These are phyloP conservation scores for Cirrhinus molitorella DNA, from an alignment of 2,797 vertebrate species.

Conservation along the genomic window DNA sequence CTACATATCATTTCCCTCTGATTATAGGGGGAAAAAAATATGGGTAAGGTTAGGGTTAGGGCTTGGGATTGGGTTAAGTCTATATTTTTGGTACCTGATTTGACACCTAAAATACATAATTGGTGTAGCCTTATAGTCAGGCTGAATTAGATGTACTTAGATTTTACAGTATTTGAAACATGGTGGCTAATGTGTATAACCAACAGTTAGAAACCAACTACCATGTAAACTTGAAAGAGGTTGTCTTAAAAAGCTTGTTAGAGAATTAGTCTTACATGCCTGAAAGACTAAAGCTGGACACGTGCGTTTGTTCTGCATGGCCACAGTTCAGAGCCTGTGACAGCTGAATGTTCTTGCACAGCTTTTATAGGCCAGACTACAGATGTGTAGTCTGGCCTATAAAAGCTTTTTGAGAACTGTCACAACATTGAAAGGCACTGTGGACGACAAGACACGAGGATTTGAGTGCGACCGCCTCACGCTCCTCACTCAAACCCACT, in stretches of 20 bases:
- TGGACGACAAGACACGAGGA: background rate
- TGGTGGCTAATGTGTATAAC: background rate
- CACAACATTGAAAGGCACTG: conserved; percentile 27
- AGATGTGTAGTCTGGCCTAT: conserved; percentile 7
- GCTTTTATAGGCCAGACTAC: conserved; percentile 14
- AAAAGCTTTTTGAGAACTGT: conserved; percentile 31
- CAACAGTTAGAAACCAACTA: background rate
- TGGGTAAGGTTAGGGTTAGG: too few relatives aligned
- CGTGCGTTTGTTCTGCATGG: background rate
- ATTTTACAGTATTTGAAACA: background rate
- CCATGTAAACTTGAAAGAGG: background rate
- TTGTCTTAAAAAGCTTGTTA: background rate
- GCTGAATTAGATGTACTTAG: background rate
- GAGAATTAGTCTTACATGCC: background rate
- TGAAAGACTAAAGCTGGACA: background rate
- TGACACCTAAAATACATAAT: too few relatives aligned
- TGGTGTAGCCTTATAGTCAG: background rate
- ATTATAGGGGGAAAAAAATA: too few relatives aligned
- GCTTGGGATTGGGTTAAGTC: too few relatives aligned
- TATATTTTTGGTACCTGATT: too few relatives aligned
- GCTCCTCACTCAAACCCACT: conserved; percentile 13
- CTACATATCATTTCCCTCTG: too few relatives aligned
- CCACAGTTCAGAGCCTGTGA: background rate
- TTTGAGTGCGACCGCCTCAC: background rate
- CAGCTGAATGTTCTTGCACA: conserved; percentile 14